These are phyloP conservation scores for Mesaphorura yosii DNA, from an alignment of 1,140 invertebrate genomes.

Conservation along the genomic window DNA sequence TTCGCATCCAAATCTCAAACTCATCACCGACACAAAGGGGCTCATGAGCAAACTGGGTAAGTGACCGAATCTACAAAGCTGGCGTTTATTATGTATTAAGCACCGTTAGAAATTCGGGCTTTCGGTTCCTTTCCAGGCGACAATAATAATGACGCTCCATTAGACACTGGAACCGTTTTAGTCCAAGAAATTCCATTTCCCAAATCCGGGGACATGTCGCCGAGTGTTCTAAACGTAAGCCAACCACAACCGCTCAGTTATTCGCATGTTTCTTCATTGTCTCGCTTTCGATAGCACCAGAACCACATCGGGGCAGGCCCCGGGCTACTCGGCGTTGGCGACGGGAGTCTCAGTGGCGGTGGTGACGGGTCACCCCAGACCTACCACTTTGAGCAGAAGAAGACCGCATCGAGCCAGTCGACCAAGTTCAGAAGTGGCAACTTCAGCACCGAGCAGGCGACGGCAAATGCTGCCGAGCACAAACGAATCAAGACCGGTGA, in stretches of 20 bases:
- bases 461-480: constrained; percentile 63
- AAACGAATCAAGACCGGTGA: constrained; percentile 65
- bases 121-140: neutral
- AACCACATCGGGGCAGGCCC: neutral
- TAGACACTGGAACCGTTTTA: constrained; percentile 28
- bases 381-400: constrained; percentile 69
- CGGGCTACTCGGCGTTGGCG: constrained; percentile 8
- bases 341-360: constrained; percentile 15
- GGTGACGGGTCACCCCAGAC: constrained; percentile 38
- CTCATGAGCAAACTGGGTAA: neutral
- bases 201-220: constrained; percentile 8
- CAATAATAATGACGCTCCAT: constrained; percentile 15
- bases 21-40: neutral
- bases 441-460: constrained; percentile 59
- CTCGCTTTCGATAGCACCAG: neutral
- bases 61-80: neutral
- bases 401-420: constrained; percentile 61
- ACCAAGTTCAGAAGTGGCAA: constrained; percentile 69
- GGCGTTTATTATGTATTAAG: too few relatives aligned
- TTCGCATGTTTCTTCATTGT: neutral
- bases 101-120: neutral
- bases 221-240: constrained; percentile 8
- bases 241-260: neutral
- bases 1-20: neutral
- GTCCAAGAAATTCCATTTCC: constrained; percentile 30